Percentiles rank a stretch among this genome's conserved stretches.
phyloP scores from a whole-genome alignment of 2,113 vertebrate species.

The Brachionichthys hirsutus region DNA sequence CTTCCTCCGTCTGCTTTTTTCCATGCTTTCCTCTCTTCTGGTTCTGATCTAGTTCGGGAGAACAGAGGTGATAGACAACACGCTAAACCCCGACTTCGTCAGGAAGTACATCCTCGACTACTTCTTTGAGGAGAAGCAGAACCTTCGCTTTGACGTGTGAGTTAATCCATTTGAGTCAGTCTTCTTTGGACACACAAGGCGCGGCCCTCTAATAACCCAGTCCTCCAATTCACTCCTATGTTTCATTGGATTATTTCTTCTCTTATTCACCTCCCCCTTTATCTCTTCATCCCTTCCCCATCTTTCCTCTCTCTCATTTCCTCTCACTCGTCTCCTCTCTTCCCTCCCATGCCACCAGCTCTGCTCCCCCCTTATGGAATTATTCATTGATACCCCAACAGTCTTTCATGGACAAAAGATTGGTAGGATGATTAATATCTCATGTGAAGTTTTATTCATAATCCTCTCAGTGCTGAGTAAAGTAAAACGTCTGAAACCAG shows the following conservation, averaged over 20 bases:
- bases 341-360: slow-evolving; percentile 5
- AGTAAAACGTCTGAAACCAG: slow-evolving; percentile 50
- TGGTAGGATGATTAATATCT: slow-evolving; percentile 70
- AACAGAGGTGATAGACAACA: slow-evolving; percentile 95
- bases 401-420: slow-evolving; percentile 52
- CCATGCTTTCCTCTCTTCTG: slow-evolving; percentile 11
- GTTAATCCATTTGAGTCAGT: slow-evolving; percentile 70
- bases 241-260: slow-evolving; percentile 22
- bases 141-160: slow-evolving; percentile 95
- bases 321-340: slow-evolving; percentile 8
- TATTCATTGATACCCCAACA: slow-evolving; percentile 67
- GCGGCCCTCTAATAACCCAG: background rate
- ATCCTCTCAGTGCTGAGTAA: slow-evolving; percentile 50
- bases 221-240: background rate
- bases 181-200: slow-evolving; percentile 36
- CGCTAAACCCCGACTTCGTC: slow-evolving; percentile 93
- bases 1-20: background rate
- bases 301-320: slow-evolving; percentile 36
- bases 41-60: slow-evolving; percentile 85
- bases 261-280: slow-evolving; percentile 9
- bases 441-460: slow-evolving; percentile 64
- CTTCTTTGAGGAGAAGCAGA: slow-evolving; percentile 97
- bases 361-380: slow-evolving; percentile 58
- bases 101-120: slow-evolving; percentile 95
- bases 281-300: background rate